Percentiles rank a stretch among this genome's conserved stretches.
phyloP scores from a whole-genome alignment of 2,113 vertebrate species.

The Bucco capensis region DNA sequence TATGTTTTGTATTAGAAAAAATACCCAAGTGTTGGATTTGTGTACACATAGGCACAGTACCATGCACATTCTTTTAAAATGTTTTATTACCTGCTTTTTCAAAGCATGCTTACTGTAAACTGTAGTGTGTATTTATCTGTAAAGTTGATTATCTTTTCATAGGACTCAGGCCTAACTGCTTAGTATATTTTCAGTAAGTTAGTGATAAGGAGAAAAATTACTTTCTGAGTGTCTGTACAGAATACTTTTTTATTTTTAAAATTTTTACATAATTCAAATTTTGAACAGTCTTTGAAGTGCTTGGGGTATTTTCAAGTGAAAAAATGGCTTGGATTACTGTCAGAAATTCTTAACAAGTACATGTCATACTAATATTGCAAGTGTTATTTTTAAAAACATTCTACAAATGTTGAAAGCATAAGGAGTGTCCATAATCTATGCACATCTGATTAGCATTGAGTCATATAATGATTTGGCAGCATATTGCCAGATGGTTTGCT shows the following conservation, averaged over 20 bases:
- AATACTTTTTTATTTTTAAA: background rate
- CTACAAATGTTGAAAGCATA: background rate
- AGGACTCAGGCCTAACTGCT: background rate
- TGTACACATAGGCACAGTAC: background rate
- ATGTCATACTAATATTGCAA: conserved; percentile 37
- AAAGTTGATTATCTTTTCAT: background rate
- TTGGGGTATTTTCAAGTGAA: background rate
- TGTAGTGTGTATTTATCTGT: background rate
- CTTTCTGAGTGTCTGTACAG: background rate
- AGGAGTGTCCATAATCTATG: background rate
- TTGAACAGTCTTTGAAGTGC: background rate
- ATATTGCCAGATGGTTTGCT: conserved; percentile 31
- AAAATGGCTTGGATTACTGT: conserved; percentile 12
- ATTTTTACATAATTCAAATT: background rate
- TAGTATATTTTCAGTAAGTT: background rate
- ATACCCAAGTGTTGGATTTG: background rate
- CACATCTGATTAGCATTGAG: conserved; percentile 44
- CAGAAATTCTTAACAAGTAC: conserved; percentile 35
- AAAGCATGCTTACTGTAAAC: background rate
- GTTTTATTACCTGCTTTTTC: background rate
- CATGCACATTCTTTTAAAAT: background rate
- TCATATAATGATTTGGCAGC: conserved; percentile 39
- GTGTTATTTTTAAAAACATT: conserved; percentile 53
- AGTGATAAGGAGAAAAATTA: background rate
- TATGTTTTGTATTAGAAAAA: background rate